Evolutionary conservation across 2,888 invertebrate genomes (phyloP), one percentile per base, ranked within the genome.

Genomic region (Myathropa florea): DNA sequence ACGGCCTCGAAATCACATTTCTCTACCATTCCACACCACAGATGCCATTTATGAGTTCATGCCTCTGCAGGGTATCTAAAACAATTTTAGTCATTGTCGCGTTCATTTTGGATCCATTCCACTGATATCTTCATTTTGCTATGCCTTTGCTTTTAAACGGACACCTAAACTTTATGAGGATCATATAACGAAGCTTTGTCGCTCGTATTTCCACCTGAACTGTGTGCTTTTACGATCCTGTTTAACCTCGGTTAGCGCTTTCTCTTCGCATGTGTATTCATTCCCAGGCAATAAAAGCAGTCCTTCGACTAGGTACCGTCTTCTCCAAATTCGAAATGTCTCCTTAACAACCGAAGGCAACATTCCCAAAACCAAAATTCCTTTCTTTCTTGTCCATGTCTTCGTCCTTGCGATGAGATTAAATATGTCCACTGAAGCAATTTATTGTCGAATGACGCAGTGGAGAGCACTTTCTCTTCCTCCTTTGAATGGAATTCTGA

Each of bases 401-500:
- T 21, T 26, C 33, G 53, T 33, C 26, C 26, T 7, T 1, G 18
- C 46, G 46, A 46, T 46, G 18, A 33, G 33, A 68, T 77, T 70
- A 55, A 60, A 70, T 23, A 30, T 28, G 36, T 61, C 55, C 36
- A 63, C 28, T 55, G 53, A 55, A 63, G 33, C 28, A 77, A 53
- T 76, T 68, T 77, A 63, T 77, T 63, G 61, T 21, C 36, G 24
- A 70, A 55, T 63, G 72, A 61, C 72, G 61, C 53, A 63, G 33
- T 70, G 68, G 12, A 24, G 12, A 55, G 26, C 18, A 26, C 36
- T 24, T 14, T 28, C 30, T 4, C 30, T 23, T 18, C 36, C 21
- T 14, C 39, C 36, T 6, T 10, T 28, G 18, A 26, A 39, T 57
- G 21, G 14, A 65, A 28, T 59, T 18, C 33, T 14, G 28, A 26